phyloP scores from a whole-genome alignment of 1,140 invertebrate genomes.

The Cherax destructor region DNA sequence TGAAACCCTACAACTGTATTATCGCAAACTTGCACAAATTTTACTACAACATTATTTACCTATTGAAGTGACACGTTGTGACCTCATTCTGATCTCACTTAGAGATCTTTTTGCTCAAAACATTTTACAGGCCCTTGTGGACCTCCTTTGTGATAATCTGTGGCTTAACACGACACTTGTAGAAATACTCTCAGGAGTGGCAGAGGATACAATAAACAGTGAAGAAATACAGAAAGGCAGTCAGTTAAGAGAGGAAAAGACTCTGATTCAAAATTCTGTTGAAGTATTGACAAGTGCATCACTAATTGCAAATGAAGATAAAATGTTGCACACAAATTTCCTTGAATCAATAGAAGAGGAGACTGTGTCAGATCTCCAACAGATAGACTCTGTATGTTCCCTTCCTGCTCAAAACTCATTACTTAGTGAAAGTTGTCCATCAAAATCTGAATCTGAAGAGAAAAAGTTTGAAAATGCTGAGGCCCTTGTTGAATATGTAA shows the following conservation, averaged over 20 bases:
- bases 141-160: slow-evolving; percentile 72
- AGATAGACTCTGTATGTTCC: slow-evolving; percentile 3
- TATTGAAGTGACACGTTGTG: slow-evolving; percentile 68
- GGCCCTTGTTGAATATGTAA: slow-evolving; percentile 57
- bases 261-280: not conserved
- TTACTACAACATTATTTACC: slow-evolving; percentile 72
- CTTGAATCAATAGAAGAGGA: slow-evolving; percentile 55
- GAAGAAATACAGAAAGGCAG: not conserved
- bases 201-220: slow-evolving; percentile 17
- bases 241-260: slow-evolving; percentile 2
- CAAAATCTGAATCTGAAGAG: slow-evolving; percentile 2
- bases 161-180: slow-evolving; percentile 70
- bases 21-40: slow-evolving; percentile 71
- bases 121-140: slow-evolving; percentile 72
- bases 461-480: slow-evolving; percentile 66
- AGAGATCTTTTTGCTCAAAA: slow-evolving; percentile 73
- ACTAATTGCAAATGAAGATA: slow-evolving; percentile 11
- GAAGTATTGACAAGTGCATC: not conserved
- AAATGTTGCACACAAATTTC: slow-evolving; percentile 1
- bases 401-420: slow-evolving; percentile 28
- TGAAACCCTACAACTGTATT: slow-evolving; percentile 70
- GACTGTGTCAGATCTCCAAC: slow-evolving; percentile 53
- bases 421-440: slow-evolving; percentile 15
- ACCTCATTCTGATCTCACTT: slow-evolving; percentile 66
- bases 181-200: slow-evolving; percentile 53